phyloP scores from a whole-genome alignment of 2,797 vertebrate genomes.

The Coracias cyanogaster region DNA sequence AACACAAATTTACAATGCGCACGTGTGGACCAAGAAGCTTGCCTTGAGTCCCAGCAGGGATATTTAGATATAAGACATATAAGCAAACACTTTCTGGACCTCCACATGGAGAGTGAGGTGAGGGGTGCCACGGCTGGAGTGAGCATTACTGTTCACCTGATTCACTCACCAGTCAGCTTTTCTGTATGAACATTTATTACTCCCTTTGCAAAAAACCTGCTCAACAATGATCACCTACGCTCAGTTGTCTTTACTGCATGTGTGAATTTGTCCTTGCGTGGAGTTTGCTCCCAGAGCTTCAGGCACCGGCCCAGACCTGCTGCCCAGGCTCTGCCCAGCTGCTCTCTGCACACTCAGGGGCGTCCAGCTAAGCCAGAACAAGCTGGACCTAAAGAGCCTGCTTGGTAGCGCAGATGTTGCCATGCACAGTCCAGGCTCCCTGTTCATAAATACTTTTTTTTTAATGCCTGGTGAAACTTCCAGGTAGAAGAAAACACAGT shows the following conservation, averaged over 20 bases:
- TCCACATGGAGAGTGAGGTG: not conserved
- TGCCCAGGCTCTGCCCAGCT: not conserved
- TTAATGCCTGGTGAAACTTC: not conserved
- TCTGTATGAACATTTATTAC: not conserved
- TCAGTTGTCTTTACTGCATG: not conserved
- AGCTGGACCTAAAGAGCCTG: not conserved
- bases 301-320: rapidly evolving
- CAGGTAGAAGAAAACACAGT: not conserved
- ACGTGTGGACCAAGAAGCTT: not conserved
- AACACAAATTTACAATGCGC: not conserved
- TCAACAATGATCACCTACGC: not conserved
- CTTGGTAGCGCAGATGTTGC: rapidly evolving
- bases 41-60: not conserved
- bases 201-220: not conserved
- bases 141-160: not conserved
- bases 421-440: rapidly evolving
- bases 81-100: not conserved
- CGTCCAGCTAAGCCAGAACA: not conserved
- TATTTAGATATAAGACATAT: not conserved
- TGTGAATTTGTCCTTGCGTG: not conserved
- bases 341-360: not conserved
- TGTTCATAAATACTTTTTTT: not conserved
- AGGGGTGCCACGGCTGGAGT: not conserved
- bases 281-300: not conserved
- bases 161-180: not conserved